Evolutionary conservation across 2,113 vertebrate species (phyloP).

Genomic region (Aleadryas rufinucha): DNA sequence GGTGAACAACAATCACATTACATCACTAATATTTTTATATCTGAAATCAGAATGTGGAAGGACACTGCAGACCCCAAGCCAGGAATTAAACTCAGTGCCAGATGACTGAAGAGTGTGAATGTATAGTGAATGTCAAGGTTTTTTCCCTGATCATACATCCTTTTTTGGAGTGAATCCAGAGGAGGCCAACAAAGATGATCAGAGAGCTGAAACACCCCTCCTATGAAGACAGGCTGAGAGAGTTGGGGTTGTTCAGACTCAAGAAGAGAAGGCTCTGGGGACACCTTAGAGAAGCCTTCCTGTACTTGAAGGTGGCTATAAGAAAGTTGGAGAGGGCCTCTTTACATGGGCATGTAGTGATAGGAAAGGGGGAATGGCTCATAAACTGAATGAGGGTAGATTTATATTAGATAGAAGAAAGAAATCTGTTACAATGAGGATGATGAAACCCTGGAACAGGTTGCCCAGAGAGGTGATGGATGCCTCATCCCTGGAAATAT

Average conservation of each 20-base stretch:
- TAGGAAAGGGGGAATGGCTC: not conserved
- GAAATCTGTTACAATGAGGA: not conserved
- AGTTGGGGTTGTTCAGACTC: not conserved
- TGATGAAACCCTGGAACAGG: not conserved
- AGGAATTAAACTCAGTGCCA: not conserved
- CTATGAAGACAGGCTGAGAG: not conserved
- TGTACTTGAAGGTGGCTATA: not conserved
- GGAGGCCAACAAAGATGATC: not conserved
- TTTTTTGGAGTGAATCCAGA: not conserved
- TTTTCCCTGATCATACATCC: not conserved
- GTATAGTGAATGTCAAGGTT: not conserved
- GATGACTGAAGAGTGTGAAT: not conserved
- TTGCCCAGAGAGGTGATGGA: not conserved
- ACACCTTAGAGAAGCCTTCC: not conserved
- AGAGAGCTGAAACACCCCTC: not conserved
- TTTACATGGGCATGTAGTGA: not conserved
- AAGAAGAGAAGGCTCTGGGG: not conserved
- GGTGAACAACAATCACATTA: not conserved
- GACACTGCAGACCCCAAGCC: not conserved
- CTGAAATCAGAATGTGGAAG: not conserved
- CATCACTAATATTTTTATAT: not conserved
- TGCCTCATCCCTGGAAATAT: not conserved
- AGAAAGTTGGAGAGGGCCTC: not conserved
- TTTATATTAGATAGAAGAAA: not conserved
- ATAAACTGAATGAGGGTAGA: not conserved